Base-by-base conservation (phyloP, 2,888 invertebrate genomes). In the Listrodromus nycthemerus region DNA sequence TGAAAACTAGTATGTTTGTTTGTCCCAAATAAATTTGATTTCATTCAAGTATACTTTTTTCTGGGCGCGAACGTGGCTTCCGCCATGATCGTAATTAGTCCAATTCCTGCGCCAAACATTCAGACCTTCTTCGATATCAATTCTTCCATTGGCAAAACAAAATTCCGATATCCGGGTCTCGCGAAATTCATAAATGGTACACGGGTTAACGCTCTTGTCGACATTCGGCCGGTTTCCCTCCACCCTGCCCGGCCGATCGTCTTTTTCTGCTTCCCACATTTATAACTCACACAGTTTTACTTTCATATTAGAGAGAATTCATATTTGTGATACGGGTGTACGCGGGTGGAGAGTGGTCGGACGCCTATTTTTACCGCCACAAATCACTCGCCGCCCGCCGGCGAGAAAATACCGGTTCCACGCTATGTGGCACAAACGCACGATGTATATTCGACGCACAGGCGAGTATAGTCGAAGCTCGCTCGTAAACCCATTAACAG, bases 401-500 rank as follows among this genome's bases (percentile, higher is more conserved):
- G 65, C 69, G 61, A 75, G 75, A 74, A 63, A 80, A 74, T 66
- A 52, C 79, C 73, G 78, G 61, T 78, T 78, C 70, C 63, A 45
- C 69, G 73, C 66, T 80, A 66, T 55, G 73, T 33, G 55, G 79
- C 73, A 48, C 73, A 66, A 67, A 80, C 45, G 73, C 79, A 58
- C 65, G 58, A 66, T 52, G 45, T 75, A 75, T 66, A 52, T 37
- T 5, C 58, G 58, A 24, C 76, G 76, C 66, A 10, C 13, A 16
- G 41, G 50, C 58, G 27, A 52, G 21, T 30, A 75, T 41, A 75
- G 63, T 52, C 63, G 61, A 63, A 61, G 75, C 67, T 37, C 45
- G 58, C 67, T 74, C 69, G 80, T 69, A 74, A 75, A 69, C 69
- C 75, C 75, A 80, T 80, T 80, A 80, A 69, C 80, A 80, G 75